Evolutionary conservation across 2,113 vertebrate genomes (phyloP), one percentile per base, ranked within the genome.

Genomic region (Garra rufa): DNA sequence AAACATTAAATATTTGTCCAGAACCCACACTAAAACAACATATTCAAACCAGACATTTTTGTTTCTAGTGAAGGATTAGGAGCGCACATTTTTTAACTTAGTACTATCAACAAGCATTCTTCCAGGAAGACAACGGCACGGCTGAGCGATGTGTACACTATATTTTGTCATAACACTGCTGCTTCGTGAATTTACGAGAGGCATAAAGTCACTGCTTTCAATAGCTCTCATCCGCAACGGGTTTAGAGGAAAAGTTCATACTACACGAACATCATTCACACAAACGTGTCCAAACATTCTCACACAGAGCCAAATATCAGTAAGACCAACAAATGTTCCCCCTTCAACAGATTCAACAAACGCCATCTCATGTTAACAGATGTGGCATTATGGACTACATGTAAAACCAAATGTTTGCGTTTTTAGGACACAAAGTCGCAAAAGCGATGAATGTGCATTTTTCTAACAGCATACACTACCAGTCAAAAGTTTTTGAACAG

Each of bases 151-250:
- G 43, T 67, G 26, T 65, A 34, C 61, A 67, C 78, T 50, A 50
- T 34, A 67, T 82, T 80, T 82, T 82, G 46, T 52, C 80, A 55
- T 52, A 82, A 82, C 19, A 82, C 28, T 55, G 65, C 65, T 38
- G 80, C 46, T 55, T 38, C 34, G 13, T 55, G 9, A 50, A 82
- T 70, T 81, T 81, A 69, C 70, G 21, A 34, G 46, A 44, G 28
- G 11, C 30, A 38, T 82, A 81, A 81, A 81, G 65, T 26, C 7
- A 0, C 48, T 70, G 44, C 65, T 67, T 81, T 48, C 26, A 46
- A 41, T n/a, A 48, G 17, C 24, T 67, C 26, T 48, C 21, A 41
- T 15, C 26, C 44, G 24, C 24, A 65, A 80, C 13, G 2, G 2
- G 77, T 80, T 57, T 48, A 26, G 65, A 67, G 24, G 26, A 50